Evolutionary conservation across 2,888 invertebrate species (phyloP), one percentile per base, ranked within the genome.

Genomic region (Eristalinus aeneus): DNA sequence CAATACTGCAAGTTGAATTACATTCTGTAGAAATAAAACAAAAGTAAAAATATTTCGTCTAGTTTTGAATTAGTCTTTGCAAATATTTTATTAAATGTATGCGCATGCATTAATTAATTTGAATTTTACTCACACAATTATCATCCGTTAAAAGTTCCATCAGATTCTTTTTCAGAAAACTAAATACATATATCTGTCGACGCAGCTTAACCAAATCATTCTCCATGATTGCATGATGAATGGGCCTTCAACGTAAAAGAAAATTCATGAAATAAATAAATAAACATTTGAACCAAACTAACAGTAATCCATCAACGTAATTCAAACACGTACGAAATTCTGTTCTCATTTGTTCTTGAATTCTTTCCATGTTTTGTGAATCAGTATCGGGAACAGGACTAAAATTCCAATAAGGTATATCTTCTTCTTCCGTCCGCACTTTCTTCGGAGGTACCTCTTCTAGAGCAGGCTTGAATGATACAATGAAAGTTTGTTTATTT

Each of bases 1-100:
- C 5, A 88, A 88, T 3, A 92, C 56, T 0, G 92, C 88, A n/a
- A 89, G 63, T 68, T 89, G 88, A 22, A 89, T 72, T 0, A 74
- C 74, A 16, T 87, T 68, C 88, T 88, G 32, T 11, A 56, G 54
- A 22, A 6, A 20, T 1, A 22, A 56, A 56, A 11, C 22, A 11
- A 8, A 16, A 1, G 6, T 46, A 16, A 16, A 8, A 16, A 27
- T 27, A 5, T 27, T 27, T 3, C 27, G 2, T 2, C 27, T 27
- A 27, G 5, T 27, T 27, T 27, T 27, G 5, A 27, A 5, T 27
- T 2, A 27, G 27, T 27, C 2, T 27, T 27, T 27, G 27, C 27
- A 2, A 27, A 27, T 27, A 5, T n/a, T n/a, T n/a, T n/a, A n/a
- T n/a, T n/a, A n/a, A n/a, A n/a, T 3, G 27, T 27, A 27, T 27